Conservation (phyloP, 2,888 invertebrate genomes). For the Heliconius ismenius region DNA sequence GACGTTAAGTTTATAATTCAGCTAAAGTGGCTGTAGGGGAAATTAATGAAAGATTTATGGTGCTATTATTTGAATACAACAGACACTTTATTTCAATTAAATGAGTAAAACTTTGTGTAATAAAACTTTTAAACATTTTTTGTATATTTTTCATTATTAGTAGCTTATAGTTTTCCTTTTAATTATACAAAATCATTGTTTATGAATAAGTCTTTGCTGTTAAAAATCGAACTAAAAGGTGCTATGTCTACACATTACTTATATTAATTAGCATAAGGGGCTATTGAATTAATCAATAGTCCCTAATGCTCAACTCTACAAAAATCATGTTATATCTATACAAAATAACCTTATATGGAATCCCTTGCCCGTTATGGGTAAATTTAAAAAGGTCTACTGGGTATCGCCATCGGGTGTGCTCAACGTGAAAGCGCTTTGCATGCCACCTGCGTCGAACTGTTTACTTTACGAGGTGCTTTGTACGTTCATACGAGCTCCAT, state of each 20-base stretch:
- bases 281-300: neutral
- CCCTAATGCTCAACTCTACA: neutral
- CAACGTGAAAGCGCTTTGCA: conserved; percentile 49
- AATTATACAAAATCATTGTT: no score
- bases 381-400: conserved; percentile 41
- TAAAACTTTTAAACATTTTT: no score
- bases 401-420: conserved; percentile 39
- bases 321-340: conserved; percentile 11
- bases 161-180: no score
- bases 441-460: conserved; percentile 50
- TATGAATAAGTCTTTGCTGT: neutral
- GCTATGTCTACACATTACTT: no score
- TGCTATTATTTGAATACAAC: conserved; percentile 16
- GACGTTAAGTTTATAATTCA: conserved; percentile 38
- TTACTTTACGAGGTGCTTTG: conserved; percentile 53
- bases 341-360: conserved; percentile 39
- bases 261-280: neutral
- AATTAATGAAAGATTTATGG: conserved; percentile 24
- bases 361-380: conserved; percentile 39
- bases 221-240: no score
- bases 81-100: conserved; percentile 5
- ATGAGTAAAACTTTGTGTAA: neutral
- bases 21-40: conserved; percentile 22
- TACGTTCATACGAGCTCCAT: conserved; percentile 43
- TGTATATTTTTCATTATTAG: no score